Conservation (phyloP, 2,113 vertebrate species). For the Calypte anna region DNA sequence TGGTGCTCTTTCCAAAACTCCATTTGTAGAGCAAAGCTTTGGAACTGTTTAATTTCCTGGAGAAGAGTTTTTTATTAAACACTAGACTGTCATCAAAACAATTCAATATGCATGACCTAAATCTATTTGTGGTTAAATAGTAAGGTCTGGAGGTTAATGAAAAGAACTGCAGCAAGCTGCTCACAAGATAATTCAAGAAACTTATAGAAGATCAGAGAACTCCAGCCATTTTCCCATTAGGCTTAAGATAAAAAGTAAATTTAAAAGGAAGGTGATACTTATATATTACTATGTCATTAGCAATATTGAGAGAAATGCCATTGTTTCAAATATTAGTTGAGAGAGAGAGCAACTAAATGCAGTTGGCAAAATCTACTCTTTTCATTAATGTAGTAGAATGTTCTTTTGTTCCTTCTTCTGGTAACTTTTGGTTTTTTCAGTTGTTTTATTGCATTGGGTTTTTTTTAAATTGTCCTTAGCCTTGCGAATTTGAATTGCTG, state of each 20-base stretch:
- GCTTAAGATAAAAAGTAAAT: constrained; percentile 7
- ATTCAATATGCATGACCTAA: constrained; percentile 58
- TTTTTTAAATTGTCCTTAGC: neutral
- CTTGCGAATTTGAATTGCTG: neutral
- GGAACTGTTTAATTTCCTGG: constrained; percentile 59
- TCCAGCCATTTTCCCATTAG: constrained; percentile 18
- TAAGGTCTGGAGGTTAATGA: constrained; percentile 56
- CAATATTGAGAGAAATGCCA: neutral
- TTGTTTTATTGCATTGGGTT: neutral
- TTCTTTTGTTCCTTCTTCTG: neutral
- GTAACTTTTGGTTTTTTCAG: neutral
- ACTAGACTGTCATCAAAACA: constrained; percentile 52
- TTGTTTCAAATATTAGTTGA: constrained; percentile 2
- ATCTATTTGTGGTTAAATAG: constrained; percentile 68
- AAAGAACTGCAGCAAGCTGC: constrained; percentile 55
- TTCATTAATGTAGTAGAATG: neutral
- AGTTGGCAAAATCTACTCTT: neutral
- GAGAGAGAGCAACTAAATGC: neutral
- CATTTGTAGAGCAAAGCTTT: constrained; percentile 39
- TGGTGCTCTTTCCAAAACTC: constrained; percentile 56
- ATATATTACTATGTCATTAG: neutral
- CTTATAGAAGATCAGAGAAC: neutral
- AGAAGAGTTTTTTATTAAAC: constrained; percentile 51
- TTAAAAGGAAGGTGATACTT: neutral
- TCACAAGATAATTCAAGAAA: constrained; percentile 41